Evolutionary conservation across 2,888 invertebrate species (phyloP), one percentile per base, ranked within the genome.

Genomic region (Cremastobaeus sp.): DNA sequence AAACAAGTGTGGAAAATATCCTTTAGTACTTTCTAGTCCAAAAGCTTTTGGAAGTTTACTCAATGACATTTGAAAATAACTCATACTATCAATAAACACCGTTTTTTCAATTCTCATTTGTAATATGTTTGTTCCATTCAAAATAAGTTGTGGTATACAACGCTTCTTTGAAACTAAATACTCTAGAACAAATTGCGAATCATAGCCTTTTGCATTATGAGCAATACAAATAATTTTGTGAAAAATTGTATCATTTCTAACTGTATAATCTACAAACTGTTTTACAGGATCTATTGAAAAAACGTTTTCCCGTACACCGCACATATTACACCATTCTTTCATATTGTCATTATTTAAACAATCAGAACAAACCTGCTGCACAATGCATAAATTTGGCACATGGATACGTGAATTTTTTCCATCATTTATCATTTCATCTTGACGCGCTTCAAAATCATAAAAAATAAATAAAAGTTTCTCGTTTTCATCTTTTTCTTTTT

Each of bases 51-150:
- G 79, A 5, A 83, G 30, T 11, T 43, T 54, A 1, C 75, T 28
- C 4, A 82, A 62, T n/a, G 77, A 48, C 80, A 81, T 81, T 5
- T 78, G 81, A 21, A 83, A 78, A 66, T 81, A 83, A 25, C 11
- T 17, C 12, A 25, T 6, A 21, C 43, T 43, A 5, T 43, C 18
- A n/a, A 18, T 18, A 5, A 81, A 81, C 37, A 81, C 34, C 0
- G 72, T 35, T 18, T 77, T 76, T 2, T 32, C 37, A 3, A 28
- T 18, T 12, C 43, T 47, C 64, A 80, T 68, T 0, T 59, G 11
- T 32, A 79, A 68, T 14, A 77, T 68, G 39, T 76, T 77, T n/a
- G 76, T 69, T 0, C 77, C 78, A 11, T 47, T 75, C 52, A 79
- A 65, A 5, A 80, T 77, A 5, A 80, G 9, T 0, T 60, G 25